phyloP scores from a whole-genome alignment of 2,113 vertebrate species.

The Saguinus imperator region DNA sequence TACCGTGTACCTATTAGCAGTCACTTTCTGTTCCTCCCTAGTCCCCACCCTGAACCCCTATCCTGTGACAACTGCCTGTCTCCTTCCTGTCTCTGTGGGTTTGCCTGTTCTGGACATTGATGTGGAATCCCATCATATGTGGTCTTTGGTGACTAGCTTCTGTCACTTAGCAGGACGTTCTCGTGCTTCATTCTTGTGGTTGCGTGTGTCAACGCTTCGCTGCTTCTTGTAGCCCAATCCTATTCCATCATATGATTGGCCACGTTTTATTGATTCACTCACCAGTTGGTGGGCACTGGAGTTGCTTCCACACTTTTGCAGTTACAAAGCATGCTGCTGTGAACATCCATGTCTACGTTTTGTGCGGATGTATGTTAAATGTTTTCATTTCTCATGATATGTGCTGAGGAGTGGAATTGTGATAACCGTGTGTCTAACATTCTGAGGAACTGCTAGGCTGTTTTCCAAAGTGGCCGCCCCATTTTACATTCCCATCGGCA shows the following conservation, averaged over 20 bases:
- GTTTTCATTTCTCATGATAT: not conserved
- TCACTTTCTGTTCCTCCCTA: not conserved
- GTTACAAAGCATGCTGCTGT: not conserved
- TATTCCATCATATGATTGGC: not conserved
- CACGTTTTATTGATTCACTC: not conserved
- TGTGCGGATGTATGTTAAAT: not conserved
- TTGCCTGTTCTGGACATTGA: not conserved
- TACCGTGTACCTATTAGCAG: not conserved
- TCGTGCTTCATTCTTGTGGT: not conserved
- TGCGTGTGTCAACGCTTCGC: not conserved
- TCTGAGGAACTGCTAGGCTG: not conserved
- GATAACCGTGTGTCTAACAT: not conserved
- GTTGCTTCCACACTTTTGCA: not conserved
- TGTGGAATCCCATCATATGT: rapidly evolving
- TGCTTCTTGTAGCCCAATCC: not conserved
- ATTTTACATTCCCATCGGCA: not conserved
- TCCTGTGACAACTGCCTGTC: not conserved
- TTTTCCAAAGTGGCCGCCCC: not conserved
- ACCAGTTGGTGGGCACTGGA: not conserved
- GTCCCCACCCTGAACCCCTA: not conserved
- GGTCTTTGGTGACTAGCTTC: not conserved
- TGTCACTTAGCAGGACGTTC: not conserved
- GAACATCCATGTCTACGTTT: not conserved
- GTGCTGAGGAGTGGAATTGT: not conserved
- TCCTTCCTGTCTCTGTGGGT: not conserved